phyloP scores from a whole-genome alignment of 2,113 vertebrate species.

The Cynocephalus volans region DNA sequence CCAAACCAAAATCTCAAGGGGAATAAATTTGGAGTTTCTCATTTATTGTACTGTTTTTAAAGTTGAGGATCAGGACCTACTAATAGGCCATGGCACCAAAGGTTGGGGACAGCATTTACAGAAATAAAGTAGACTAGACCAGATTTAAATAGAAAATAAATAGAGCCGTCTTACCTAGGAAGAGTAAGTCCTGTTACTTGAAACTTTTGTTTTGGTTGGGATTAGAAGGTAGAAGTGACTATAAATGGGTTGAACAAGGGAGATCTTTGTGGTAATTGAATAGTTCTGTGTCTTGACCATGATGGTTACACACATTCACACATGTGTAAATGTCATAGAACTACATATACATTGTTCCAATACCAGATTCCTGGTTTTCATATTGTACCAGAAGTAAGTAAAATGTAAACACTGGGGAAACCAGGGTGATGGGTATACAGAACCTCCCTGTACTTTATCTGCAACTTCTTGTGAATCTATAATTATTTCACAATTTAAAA shows the following conservation, averaged over 20 bases:
- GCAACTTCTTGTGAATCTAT: background rate
- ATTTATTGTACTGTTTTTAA: background rate
- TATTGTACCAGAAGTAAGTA: background rate
- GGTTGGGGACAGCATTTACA: background rate
- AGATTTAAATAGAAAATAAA: background rate
- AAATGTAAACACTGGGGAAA: background rate
- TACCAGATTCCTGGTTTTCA: background rate
- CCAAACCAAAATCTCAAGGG: background rate
- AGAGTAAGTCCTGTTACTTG: background rate
- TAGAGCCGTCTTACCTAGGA: background rate
- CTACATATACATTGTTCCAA: background rate
- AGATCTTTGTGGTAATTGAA: background rate
- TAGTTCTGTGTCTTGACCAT: background rate
- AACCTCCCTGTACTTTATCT: background rate
- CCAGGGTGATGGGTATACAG: background rate
- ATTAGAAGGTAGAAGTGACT: background rate
- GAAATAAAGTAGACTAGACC: background rate
- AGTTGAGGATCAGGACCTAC: background rate
- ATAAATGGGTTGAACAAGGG: background rate
- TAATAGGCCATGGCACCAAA: background rate
- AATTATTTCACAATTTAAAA: conserved; percentile 53
- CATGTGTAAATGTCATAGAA: background rate
- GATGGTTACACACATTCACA: background rate
- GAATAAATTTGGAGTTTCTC: background rate
- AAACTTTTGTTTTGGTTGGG: background rate